These are phyloP conservation scores for Anastrepha obliqua DNA, from an alignment of 1,140 invertebrate species.

Conservation along the genomic window DNA sequence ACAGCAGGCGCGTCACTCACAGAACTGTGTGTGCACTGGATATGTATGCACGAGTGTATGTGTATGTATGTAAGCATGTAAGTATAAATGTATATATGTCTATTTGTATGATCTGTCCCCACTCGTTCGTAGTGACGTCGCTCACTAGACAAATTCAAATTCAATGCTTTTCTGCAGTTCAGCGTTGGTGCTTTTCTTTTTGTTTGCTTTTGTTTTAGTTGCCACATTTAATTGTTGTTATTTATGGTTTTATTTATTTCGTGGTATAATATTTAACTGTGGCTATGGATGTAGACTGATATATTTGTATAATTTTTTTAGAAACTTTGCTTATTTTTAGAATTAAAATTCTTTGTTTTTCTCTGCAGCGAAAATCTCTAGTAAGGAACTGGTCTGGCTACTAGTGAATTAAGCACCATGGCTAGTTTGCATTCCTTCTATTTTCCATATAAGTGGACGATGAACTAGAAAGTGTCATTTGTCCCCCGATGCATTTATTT, in stretches of 20 bases:
- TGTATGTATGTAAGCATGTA: neutral
- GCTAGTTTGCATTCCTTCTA: too few relatives aligned
- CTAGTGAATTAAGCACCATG: too few relatives aligned
- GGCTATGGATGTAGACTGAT: neutral
- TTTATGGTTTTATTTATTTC: neutral
- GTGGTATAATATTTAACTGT: neutral
- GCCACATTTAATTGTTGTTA: slow-evolving; percentile 4
- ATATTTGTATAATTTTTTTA: neutral
- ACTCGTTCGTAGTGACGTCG: neutral
- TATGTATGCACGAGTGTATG: neutral
- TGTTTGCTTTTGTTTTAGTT: neutral
- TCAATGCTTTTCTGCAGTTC: neutral
- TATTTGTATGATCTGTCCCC: neutral
- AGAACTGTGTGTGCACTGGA: neutral
- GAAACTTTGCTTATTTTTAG: neutral
- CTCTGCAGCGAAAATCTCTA: too few relatives aligned
- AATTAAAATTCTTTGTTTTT: too few relatives aligned
- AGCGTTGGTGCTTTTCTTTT: neutral
- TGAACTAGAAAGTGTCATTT: too few relatives aligned
- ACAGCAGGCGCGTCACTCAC: neutral
- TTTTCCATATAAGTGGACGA: too few relatives aligned
- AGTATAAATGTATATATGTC: too few relatives aligned
- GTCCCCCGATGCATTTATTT: too few relatives aligned
- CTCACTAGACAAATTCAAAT: slow-evolving; percentile 24
- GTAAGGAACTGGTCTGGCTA: too few relatives aligned